Evolutionary conservation across 2,113 vertebrate genomes (phyloP).

Genomic region (Sylvietta virens): DNA sequence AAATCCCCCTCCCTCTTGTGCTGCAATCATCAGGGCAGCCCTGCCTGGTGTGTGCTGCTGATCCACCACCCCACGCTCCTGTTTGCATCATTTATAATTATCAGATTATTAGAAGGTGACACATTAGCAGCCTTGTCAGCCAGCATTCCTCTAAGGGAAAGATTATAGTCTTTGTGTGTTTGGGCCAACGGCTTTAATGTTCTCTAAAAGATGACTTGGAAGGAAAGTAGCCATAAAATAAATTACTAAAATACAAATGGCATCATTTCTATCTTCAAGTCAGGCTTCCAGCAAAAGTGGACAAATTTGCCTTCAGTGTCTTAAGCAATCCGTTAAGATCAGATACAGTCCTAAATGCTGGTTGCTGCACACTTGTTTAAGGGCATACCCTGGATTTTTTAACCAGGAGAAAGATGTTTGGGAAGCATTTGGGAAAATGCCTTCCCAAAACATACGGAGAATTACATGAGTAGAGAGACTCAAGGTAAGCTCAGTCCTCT

Average conservation of each 20-base stretch:
- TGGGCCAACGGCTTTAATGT: not conserved
- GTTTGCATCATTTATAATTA: constrained; percentile 68
- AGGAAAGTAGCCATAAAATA: not conserved
- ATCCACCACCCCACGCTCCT: constrained; percentile 27
- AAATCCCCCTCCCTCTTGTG: not conserved
- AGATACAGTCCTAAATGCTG: not conserved
- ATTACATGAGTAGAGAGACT: not conserved
- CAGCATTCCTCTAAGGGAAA: not conserved
- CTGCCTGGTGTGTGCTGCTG: not conserved
- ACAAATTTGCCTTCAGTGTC: not conserved
- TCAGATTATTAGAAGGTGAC: constrained; percentile 62
- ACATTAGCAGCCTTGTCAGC: constrained; percentile 45
- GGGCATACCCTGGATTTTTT: not conserved
- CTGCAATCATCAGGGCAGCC: not conserved
- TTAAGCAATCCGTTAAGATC: not conserved
- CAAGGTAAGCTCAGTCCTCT: constrained; percentile 20
- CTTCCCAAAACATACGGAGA: constrained; percentile 27
- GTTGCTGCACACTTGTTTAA: not conserved
- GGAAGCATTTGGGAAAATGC: not conserved
- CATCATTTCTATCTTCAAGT: not conserved
- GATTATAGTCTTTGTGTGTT: not conserved
- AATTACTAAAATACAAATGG: not conserved
- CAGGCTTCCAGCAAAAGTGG: not conserved
- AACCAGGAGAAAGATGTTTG: not conserved
- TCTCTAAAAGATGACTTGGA: not conserved